Percentiles rank a stretch among this genome's conserved stretches.
Evolutionary conservation across 2,113 vertebrate genomes (phyloP).

Genomic region (Misgurnus mizolepis): DNA sequence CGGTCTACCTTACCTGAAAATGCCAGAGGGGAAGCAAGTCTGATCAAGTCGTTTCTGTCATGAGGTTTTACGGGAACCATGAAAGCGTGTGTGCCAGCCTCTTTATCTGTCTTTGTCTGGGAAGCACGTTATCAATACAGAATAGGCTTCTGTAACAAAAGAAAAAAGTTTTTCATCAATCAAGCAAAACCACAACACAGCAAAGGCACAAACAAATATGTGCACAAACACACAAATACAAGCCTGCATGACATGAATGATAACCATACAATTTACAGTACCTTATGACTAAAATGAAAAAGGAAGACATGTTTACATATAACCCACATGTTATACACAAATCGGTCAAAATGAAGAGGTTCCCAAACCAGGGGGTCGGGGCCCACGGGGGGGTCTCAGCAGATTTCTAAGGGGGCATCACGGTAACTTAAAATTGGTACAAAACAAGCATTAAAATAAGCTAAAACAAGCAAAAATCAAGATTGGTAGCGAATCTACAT

Average conservation of each 20-base stretch:
- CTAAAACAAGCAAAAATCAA: too few species aligned
- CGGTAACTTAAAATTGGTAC: too few species aligned
- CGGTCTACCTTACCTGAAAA: not conserved
- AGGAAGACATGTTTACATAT: not conserved
- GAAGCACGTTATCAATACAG: not conserved
- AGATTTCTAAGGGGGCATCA: too few species aligned
- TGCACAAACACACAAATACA: not conserved
- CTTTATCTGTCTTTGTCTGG: not conserved
- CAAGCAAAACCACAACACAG: not conserved
- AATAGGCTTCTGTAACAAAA: not conserved
- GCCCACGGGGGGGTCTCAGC: too few species aligned
- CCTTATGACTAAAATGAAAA: not conserved
- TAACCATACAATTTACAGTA: too few species aligned
- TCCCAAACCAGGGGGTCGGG: too few species aligned
- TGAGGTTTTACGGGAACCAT: conserved; percentile 30
- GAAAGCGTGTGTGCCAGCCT: not conserved
- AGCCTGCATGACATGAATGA: not conserved
- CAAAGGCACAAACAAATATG: conserved; percentile 1
- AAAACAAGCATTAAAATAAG: too few species aligned
- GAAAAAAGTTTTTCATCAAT: not conserved
- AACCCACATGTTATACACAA: not conserved
- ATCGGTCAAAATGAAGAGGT: not conserved
- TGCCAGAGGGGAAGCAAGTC: conserved; percentile 27
- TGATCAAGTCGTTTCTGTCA: conserved; percentile 33
- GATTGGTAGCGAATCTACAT: too few species aligned